Evolutionary conservation across 2,888 invertebrate species (phyloP), one percentile per base, ranked within the genome.

Genomic region (Eumacrocentrus americanus): DNA sequence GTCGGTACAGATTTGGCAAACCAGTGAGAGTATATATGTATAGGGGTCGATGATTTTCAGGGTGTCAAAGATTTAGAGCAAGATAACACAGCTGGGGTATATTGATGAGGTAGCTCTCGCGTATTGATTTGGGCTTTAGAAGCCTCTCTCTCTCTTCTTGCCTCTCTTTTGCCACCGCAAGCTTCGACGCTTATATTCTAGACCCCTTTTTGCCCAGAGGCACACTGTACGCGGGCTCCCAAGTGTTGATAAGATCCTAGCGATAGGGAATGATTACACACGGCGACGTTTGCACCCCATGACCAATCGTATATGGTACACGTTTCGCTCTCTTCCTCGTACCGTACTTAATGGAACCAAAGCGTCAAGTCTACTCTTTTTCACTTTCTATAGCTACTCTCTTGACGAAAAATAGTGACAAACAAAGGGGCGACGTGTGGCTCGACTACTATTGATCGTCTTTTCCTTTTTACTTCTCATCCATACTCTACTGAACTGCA

Each of bases 51-150:
- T 70, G 72, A 75, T 73, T 76, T 73, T 68, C 68, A 70, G 76
- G 76, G 78, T 78, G 77, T 76, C 72, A 70, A 70, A 78, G 78
- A 78, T 78, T 75, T 78, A 75, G 78, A 78, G 71, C 78, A 75
- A 54, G 66, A 64, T 78, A 77, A 61, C 57, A 60, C 51, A 50
- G 50, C 62, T 60, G 47, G 59, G 67, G 67, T 70, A 68, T 78
- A 75, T 77, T 70, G 78, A 78, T 74, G 77, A 75, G 74, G 74
- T 73, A 70, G 73, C 72, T 72, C 65, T 70, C 69, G 69, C 69
- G 72, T 79, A 78, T 78, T 74, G 79, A 78, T 79, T 78, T 72
- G 55, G 55, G 38, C 42, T 40, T 40, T 22, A 16, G 38, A 37
- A 29, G 46, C 52, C 23, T 46, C 16, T 42, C n/a, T 29, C 48